A percentile compares a stretch with the other conserved stretches of the same genome.
These are phyloP conservation scores for Cephus pygmeus DNA, from an alignment of 2,888 invertebrate genomes.

Conservation along the genomic window DNA sequence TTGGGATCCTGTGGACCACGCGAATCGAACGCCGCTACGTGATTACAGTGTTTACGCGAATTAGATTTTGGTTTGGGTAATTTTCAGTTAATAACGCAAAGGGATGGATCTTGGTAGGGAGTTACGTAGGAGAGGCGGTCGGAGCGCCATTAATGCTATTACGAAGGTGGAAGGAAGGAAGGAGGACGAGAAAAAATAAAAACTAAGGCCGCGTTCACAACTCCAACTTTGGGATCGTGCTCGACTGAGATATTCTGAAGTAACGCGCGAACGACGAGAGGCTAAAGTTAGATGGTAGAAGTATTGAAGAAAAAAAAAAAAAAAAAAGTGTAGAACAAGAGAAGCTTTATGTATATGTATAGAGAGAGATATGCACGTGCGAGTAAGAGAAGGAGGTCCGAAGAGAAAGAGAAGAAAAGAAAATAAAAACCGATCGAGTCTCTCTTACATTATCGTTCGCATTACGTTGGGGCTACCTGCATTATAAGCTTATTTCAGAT, in stretches of 20 bases:
- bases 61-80: conserved; percentile 63
- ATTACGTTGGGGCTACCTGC: conserved; percentile 52
- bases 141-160: conserved; percentile 51
- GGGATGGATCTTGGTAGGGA: conserved; percentile 28
- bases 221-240: neutral
- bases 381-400: neutral
- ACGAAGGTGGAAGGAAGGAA: conserved; percentile 27
- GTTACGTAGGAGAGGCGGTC: conserved; percentile 29
- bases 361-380: neutral
- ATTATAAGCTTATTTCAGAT: conserved; percentile 59
- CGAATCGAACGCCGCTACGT: conserved; percentile 29
- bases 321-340: neutral
- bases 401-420: neutral
- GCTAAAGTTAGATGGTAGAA: neutral
- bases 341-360: neutral
- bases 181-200: neutral
- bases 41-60: conserved; percentile 62
- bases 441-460: conserved; percentile 46
- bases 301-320: neutral
- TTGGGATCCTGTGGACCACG: neutral
- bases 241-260: neutral
- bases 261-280: neutral
- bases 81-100: conserved; percentile 61
- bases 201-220: neutral
- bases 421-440: conserved; percentile 22